A percentile compares a stretch with the other conserved stretches of the same genome.
phyloP scores from a whole-genome alignment of 2,888 invertebrate species.

The Synergus japonicus region DNA sequence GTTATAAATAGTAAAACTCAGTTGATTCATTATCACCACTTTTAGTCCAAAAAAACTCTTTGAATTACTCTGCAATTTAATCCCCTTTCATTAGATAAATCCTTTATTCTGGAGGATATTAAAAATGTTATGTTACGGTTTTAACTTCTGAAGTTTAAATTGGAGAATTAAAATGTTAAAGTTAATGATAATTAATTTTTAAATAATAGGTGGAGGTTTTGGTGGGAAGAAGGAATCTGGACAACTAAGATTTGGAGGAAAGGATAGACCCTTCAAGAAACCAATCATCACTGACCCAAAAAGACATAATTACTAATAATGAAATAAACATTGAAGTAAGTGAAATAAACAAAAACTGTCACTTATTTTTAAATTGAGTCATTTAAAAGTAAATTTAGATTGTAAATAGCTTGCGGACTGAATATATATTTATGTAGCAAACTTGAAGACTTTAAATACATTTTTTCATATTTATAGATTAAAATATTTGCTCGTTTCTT shows the following conservation, averaged over 20 bases:
- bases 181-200: not conserved
- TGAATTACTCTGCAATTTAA: not conserved
- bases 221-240: slow-evolving; percentile 92
- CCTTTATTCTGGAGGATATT: not conserved
- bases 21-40: not conserved
- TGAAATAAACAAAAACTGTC: not conserved
- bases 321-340: slow-evolving; percentile 41
- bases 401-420: not conserved
- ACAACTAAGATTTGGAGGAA: slow-evolving; percentile 91
- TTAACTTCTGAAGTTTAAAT: not conserved
- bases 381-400: not conserved
- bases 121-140: not conserved
- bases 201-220: slow-evolving; percentile 85
- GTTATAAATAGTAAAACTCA: slow-evolving; percentile 20
- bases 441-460: not conserved
- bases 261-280: slow-evolving; percentile 86
- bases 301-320: slow-evolving; percentile 36
- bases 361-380: not conserved
- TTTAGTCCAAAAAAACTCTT: not conserved
- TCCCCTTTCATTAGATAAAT: not conserved
- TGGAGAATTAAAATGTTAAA: too few species aligned
- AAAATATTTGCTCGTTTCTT: not conserved
- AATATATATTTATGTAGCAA: not conserved
- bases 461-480: not conserved
- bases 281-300: slow-evolving; percentile 78